These are phyloP conservation scores for Rotaria sp. DNA, from an alignment of 2,888 invertebrate species.

Conservation along the genomic window DNA sequence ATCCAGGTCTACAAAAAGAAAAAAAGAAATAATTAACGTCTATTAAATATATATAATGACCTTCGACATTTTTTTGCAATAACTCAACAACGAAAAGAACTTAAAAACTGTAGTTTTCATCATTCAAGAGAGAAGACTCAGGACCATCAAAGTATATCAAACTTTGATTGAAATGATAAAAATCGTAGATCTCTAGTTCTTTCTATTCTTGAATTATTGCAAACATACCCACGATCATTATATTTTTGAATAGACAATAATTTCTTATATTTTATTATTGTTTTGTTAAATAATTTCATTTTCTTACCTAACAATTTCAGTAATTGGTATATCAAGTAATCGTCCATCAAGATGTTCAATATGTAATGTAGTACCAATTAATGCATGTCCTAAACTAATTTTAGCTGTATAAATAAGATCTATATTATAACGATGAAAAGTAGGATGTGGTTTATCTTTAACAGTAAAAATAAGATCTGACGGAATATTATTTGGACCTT, in stretches of 20 bases:
- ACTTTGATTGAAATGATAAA: too few species aligned
- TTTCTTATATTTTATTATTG: too few species aligned
- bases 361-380: slow-evolving; percentile 52
- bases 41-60: too few species aligned
- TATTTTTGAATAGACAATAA: too few species aligned
- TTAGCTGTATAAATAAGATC: slow-evolving; percentile 53
- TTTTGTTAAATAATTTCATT: neutral
- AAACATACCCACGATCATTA: too few species aligned
- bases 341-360: slow-evolving; percentile 57
- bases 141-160: too few species aligned
- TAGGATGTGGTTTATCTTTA: slow-evolving; percentile 53
- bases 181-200: too few species aligned
- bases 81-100: too few species aligned
- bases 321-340: slow-evolving; percentile 55
- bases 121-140: too few species aligned
- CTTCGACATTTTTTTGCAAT: too few species aligned
- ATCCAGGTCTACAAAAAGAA: slow-evolving; percentile 50
- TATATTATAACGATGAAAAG: slow-evolving; percentile 51
- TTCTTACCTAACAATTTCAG: slow-evolving; percentile 54
- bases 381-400: slow-evolving; percentile 53
- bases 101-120: too few species aligned
- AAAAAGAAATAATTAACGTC: neutral
- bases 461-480: slow-evolving; percentile 56
- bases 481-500: slow-evolving; percentile 56
- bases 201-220: too few species aligned